Evolutionary conservation across 1,140 invertebrate species (phyloP).

Genomic region (Nasonia longicornis): DNA sequence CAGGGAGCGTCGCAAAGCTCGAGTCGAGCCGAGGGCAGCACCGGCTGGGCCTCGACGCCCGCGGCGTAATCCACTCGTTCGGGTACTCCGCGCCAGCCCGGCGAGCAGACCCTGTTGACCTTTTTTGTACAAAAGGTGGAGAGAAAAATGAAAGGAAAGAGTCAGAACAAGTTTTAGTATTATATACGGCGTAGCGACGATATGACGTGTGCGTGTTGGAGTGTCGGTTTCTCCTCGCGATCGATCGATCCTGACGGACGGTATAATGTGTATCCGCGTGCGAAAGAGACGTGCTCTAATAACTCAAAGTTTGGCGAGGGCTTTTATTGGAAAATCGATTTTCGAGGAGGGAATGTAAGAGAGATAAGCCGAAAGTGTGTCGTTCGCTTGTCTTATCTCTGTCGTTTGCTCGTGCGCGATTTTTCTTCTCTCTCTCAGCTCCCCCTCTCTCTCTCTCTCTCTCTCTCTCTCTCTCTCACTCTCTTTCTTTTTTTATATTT

Average conservation of each 20-base stretch:
- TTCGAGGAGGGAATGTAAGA: not conserved
- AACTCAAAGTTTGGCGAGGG: not conserved
- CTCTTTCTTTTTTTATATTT: not conserved
- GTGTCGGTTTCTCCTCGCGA: not conserved
- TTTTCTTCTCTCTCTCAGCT: not conserved
- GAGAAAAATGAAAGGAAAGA: not conserved
- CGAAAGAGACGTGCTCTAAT: not conserved
- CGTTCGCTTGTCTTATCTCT: constrained; percentile 7
- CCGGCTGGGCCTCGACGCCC: constrained; percentile 79
- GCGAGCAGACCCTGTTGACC: constrained; percentile 75
- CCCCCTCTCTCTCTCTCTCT: not conserved
- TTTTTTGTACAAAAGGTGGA: constrained; percentile 15
- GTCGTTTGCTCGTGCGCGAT: not conserved
- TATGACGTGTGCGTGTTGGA: not conserved
- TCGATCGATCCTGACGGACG: not conserved
- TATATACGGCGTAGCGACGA: not conserved
- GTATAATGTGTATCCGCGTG: not conserved
- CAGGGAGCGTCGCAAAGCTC: constrained; percentile 91
- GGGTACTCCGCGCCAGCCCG: constrained; percentile 80
- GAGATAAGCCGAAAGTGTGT: not conserved
- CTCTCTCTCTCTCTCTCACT: not conserved
- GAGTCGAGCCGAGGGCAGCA: constrained; percentile 88
- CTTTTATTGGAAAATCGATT: constrained; percentile 4
- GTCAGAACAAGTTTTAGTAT: too few species aligned
- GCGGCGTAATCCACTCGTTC: constrained; percentile 93